Evolutionary conservation across 2,888 invertebrate species (phyloP), one percentile per base, ranked within the genome.

Genomic region (Himalopsyche anomala): DNA sequence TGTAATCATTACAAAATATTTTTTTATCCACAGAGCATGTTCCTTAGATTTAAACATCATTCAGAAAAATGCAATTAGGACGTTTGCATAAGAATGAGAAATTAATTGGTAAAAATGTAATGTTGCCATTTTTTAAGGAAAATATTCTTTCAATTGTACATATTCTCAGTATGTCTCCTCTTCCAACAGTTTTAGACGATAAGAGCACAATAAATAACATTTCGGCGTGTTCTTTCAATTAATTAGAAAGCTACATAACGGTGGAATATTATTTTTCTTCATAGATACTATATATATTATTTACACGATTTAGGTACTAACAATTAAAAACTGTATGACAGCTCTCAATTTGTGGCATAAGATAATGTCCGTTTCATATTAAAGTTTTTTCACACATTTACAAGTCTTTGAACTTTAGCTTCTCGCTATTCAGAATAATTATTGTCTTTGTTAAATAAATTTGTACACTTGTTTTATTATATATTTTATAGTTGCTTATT

Each of bases 331-430:
- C 74, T 74, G 74, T 74, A 74, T 74, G 36, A 74, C 74, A 74
- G 74, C 74, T 74, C 74, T 74, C 38, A 74, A 62, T 15, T 2
- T 9, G 19, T 62, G 62, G 62, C 62, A 62, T 19, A 62, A n/a
- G 62, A 62, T 28, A 69, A 69, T 74, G 74, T 74, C 74, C 38
- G 12, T 74, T 45, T 80, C 9, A 51, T 51, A 80, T 80, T 45
- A 69, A 69, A 80, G 45, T 42, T 42, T 80, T 80, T 80, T n/a
- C 42, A 80, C 80, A 80, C 40, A 19, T 80, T 80, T 80, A 80
- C 11, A 28, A 45, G 45, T 45, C 80, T 80, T 80, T 80, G 19
- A 80, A 40, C 51, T 45, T n/a, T 80, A 40, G 45, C 51, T 40
- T n/a, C 5, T 19, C 42, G 51, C 51, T 80, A 45, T 80, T 80